Percentiles rank a stretch among this genome's conserved stretches.
Conservation (phyloP, 2,888 invertebrate species). For the Stenotaenia linearis region DNA sequence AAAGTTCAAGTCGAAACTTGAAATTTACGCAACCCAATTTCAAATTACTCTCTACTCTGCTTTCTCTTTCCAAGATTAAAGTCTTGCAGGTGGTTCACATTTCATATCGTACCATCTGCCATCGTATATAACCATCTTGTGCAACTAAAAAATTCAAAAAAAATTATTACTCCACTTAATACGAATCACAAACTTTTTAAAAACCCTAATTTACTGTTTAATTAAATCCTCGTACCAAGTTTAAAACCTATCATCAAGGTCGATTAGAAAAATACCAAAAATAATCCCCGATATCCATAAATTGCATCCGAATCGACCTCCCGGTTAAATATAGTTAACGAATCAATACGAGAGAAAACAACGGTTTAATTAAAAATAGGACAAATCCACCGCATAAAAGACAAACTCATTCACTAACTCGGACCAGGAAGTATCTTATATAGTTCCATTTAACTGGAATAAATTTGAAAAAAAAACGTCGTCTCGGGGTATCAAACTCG, state of each 20-base stretch:
- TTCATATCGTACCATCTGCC: conserved; percentile 11
- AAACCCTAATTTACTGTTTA: too few species aligned
- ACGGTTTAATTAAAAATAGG: conserved; percentile 19
- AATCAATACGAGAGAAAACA: conserved; percentile 6
- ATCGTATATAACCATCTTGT: background rate
- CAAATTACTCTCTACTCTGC: background rate
- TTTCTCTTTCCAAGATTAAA: conserved; percentile 7
- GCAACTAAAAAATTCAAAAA: background rate
- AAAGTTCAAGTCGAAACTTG: conserved; percentile 19
- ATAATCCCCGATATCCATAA: background rate
- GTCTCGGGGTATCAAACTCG: too few species aligned
- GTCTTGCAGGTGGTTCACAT: conserved; percentile 11
- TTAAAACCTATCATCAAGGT: background rate
- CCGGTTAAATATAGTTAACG: background rate
- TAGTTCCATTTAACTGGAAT: conserved; percentile 1
- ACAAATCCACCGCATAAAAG: background rate
- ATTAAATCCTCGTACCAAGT: too few species aligned
- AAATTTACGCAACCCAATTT: background rate
- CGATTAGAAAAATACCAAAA: background rate
- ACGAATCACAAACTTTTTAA: too few species aligned
- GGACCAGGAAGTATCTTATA: background rate
- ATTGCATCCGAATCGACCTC: conserved; percentile 14
- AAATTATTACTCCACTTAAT: too few species aligned
- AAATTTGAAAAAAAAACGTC: background rate
- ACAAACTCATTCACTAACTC: conserved; percentile 12